phyloP scores from a whole-genome alignment of 2,113 vertebrate genomes.

The Vireo altiloquus region DNA sequence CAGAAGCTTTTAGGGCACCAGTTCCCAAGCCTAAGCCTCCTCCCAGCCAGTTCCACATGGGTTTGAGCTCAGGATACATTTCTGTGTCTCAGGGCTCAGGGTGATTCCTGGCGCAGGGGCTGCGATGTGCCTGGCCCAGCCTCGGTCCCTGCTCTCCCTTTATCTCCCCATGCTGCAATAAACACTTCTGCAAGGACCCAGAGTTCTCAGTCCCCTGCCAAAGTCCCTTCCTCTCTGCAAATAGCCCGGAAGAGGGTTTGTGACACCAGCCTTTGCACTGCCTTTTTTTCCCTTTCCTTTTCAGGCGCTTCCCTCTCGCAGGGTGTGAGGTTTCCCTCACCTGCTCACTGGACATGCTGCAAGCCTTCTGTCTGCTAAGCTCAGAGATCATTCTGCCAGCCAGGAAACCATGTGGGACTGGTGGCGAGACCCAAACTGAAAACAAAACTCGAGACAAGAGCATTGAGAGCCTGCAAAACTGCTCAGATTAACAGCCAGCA shows the following conservation, averaged over 20 bases:
- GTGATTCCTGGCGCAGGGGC: rapidly evolving
- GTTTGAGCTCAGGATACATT: rapidly evolving
- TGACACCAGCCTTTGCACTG: background rate
- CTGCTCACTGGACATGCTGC: background rate
- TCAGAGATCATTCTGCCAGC: background rate
- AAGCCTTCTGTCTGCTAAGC: background rate
- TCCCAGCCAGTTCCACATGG: background rate
- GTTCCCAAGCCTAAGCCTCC: background rate
- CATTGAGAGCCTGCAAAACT: background rate
- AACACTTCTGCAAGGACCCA: background rate
- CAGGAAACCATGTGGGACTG: conserved; percentile 8
- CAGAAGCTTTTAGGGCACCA: background rate
- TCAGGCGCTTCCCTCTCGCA: background rate
- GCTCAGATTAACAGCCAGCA: background rate
- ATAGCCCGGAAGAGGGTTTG: background rate
- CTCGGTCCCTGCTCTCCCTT: background rate
- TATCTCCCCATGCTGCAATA: background rate
- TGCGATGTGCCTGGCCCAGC: background rate
- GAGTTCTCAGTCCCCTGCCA: background rate
- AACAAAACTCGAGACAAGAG: conserved; percentile 6
- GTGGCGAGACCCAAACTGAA: background rate
- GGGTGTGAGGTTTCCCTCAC: background rate
- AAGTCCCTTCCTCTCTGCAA: conserved; percentile 7
- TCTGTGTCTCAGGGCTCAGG: rapidly evolving
- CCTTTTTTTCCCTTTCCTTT: background rate